Base-by-base conservation (phyloP, 2,888 invertebrate genomes). In the Nowickia ferox region DNA sequence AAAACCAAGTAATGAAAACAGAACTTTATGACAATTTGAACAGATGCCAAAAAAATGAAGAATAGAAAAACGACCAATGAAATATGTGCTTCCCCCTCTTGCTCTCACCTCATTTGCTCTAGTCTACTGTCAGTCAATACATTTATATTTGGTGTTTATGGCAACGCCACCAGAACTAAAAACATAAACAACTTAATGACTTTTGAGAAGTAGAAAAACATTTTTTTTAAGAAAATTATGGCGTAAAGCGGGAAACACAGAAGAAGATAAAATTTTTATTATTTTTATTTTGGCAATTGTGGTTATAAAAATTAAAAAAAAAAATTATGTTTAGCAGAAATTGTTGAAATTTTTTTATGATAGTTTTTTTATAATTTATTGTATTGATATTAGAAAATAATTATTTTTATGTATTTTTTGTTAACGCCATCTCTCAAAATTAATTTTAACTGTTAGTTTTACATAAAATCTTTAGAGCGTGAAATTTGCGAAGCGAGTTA, bases 1-100 rank as follows among this genome's bases (percentile, higher is more conserved):
- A 38, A 53, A 22, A 55, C 5, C 8, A 53, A 19, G 13, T 42
- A 15, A 19, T 15, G 10, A 17, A 53, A 40, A 53, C 17, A 19
- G 19, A 61, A 74, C 38, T 63, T 74, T 48, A 74, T 74, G 74
- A 61, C 15, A 63, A 63, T 74, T 61, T 74, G 69, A 55, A 69
- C 42, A 42, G 42, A 42, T 69, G 69, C 69, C 69, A 69, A 53
- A 19, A 53, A 69, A 42, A 30, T 6, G 0, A 38, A 48, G 6
- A 65, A 44, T 30, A 48, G 9, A 30, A 57, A 30, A 30, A 57
- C 30, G 8, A 9, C 51, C 19, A 17, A 11, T 19, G 8, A 53
- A 30, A 46, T 46, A 10, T 15, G 17, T 9, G 44, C 15, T 38
- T 13, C n/a, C 42, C 17, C 61, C 17, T 6, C 15, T 10, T 65